A percentile compares a stretch with the other conserved stretches of the same genome.
Evolutionary conservation across 1,140 invertebrate genomes (phyloP).

Genomic region (Neodiprion pinetum): DNA sequence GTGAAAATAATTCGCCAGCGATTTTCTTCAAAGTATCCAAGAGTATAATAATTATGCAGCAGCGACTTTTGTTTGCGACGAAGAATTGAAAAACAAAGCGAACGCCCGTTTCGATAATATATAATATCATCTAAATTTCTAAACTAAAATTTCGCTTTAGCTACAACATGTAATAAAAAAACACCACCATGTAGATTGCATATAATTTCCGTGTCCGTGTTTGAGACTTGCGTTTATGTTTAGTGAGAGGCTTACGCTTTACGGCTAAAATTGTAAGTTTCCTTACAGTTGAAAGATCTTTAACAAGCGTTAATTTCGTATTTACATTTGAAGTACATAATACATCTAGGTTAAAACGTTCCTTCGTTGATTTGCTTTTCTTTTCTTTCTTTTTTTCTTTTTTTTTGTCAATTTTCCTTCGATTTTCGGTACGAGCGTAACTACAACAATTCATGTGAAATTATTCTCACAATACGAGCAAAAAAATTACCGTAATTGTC

Average conservation of each 20-base stretch:
- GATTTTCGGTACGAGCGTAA: background rate
- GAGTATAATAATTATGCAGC: too few species aligned
- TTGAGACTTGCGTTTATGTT: too few species aligned
- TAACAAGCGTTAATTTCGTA: conserved; percentile 42
- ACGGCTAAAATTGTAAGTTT: conserved; percentile 50
- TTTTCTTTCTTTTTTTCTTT: background rate
- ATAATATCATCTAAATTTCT: conserved; percentile 34
- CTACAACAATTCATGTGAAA: too few species aligned
- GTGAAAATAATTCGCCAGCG: too few species aligned
- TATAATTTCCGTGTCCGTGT: too few species aligned
- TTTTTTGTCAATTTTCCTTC: conserved; percentile 17
- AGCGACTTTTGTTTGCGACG: background rate
- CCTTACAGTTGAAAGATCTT: conserved; percentile 57
- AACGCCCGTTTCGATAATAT: conserved; percentile 36
- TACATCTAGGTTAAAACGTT: background rate
- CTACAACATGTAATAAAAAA: conserved; percentile 18
- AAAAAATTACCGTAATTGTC: background rate
- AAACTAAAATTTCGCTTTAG: conserved; percentile 50
- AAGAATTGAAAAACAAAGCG: background rate
- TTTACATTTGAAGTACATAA: background rate
- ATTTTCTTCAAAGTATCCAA: too few species aligned
- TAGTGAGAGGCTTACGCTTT: conserved; percentile 56
- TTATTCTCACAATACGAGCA: too few species aligned
- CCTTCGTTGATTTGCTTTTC: background rate
- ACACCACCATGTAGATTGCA: too few species aligned